phyloP scores from a whole-genome alignment of 2,888 invertebrate species.

The Dryobota labecula region DNA sequence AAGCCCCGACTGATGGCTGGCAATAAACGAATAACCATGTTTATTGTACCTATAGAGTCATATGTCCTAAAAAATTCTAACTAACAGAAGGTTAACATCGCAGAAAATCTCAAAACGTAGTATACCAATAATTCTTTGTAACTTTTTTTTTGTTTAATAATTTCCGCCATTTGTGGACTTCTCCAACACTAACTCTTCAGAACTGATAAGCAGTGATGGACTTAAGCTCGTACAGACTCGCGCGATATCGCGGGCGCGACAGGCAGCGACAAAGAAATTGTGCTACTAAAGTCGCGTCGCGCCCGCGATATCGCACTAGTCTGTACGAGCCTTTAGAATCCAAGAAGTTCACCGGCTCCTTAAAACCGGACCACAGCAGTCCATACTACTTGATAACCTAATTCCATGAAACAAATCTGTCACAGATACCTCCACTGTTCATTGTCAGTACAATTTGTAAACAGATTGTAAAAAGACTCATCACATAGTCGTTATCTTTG shows the following conservation, averaged over 20 bases:
- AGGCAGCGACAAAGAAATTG: no score
- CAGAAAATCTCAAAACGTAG: not conserved
- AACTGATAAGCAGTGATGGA: not conserved
- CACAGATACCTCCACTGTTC: not conserved
- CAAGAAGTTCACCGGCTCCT: not conserved
- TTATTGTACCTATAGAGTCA: slow-evolving; percentile 28
- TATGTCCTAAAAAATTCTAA: slow-evolving; percentile 20
- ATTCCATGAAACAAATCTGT: not conserved
- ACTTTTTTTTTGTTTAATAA: not conserved
- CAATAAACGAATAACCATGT: slow-evolving; percentile 47
- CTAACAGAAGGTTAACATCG: slow-evolving; percentile 33
- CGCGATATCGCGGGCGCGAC: no score
- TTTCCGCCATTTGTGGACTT: not conserved
- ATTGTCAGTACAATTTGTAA: not conserved
- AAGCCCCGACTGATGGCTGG: slow-evolving; percentile 18
- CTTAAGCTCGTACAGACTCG: no score
- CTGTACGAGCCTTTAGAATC: no score
- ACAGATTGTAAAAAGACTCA: not conserved
- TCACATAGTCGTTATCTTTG: not conserved
- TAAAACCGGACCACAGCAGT: not conserved
- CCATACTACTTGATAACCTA: not conserved
- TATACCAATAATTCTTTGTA: not conserved
- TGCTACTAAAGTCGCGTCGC: no score
- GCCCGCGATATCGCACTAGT: no score
- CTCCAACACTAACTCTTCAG: not conserved